These are phyloP conservation scores for Bos indicus DNA, from an alignment of 2,113 vertebrate species.

Conservation along the genomic window DNA sequence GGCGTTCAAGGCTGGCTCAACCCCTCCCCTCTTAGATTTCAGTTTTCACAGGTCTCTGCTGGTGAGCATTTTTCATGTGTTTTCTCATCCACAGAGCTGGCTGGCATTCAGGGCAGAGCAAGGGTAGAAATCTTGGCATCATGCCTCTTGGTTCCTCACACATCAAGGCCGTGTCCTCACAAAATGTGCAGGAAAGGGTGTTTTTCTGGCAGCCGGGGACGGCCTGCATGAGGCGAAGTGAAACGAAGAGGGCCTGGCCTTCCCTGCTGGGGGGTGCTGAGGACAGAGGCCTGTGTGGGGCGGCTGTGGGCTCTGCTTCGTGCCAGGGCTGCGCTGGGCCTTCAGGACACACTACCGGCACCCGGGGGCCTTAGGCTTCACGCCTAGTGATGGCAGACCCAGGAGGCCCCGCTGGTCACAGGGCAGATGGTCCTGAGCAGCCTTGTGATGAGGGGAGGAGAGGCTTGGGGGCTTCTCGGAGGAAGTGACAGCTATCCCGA, in stretches of 20 bases:
- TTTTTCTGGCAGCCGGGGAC: not conserved
- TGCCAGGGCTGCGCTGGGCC: fast-evolving
- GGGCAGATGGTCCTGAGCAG: fast-evolving
- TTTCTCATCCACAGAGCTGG: not conserved
- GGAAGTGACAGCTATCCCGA: not conserved
- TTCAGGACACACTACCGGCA: fast-evolving
- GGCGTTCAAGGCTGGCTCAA: not conserved
- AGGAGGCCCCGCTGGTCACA: not conserved
- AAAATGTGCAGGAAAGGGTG: not conserved
- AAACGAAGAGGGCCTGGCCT: not conserved
- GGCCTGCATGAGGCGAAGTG: not conserved
- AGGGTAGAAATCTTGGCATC: not conserved
- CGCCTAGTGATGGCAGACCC: fast-evolving
- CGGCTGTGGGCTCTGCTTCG: fast-evolving
- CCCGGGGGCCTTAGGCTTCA: fast-evolving
- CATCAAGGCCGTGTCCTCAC: not conserved
- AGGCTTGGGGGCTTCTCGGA: too few relatives aligned
- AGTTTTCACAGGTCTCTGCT: not conserved
- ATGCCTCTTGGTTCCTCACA: not conserved
- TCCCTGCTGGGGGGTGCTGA: not conserved
- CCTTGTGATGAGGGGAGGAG: not conserved
- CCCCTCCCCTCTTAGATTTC: not conserved
- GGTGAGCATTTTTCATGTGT: not conserved
- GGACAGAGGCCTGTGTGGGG: not conserved
- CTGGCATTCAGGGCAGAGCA: not conserved